Conservation (phyloP, 2,888 invertebrate species). For the Epinotia nisella region DNA sequence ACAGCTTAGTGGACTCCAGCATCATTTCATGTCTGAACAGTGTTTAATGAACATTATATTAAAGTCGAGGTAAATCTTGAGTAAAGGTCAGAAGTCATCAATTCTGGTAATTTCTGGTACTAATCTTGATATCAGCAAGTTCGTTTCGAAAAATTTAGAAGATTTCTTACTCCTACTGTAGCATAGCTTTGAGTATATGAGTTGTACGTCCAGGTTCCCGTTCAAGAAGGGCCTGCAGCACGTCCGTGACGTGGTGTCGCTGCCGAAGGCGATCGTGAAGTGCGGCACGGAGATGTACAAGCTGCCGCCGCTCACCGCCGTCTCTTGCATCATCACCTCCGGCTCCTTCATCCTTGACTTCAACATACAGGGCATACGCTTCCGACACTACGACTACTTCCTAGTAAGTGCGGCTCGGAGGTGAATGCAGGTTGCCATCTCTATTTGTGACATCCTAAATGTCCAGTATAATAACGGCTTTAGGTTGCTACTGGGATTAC, state of each 20-base stretch:
- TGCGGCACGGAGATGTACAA: constrained; percentile 78
- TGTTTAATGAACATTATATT: too few species aligned
- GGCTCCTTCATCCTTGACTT: constrained; percentile 80
- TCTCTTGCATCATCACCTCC: constrained; percentile 76
- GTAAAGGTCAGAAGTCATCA: too few species aligned
- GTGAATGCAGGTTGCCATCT: constrained; percentile 75
- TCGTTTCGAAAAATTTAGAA: too few species aligned
- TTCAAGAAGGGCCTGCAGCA: constrained; percentile 77
- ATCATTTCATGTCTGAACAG: too few species aligned
- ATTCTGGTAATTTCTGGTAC: too few species aligned
- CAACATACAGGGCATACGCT: constrained; percentile 78
- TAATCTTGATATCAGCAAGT: too few species aligned
- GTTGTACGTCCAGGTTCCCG: constrained; percentile 64
- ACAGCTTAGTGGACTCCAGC: too few species aligned
- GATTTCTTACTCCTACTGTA: too few species aligned
- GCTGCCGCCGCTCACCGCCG: constrained; percentile 75
- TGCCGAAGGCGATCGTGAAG: constrained; percentile 80
- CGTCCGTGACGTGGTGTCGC: constrained; percentile 67
- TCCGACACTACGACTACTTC: constrained; percentile 73
- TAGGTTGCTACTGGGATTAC: too few species aligned
- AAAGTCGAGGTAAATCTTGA: too few species aligned
- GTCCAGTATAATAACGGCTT: too few species aligned
- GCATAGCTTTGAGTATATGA: neutral
- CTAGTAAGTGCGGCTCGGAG: constrained; percentile 61
- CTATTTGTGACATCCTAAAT: constrained; percentile 23